phyloP scores from a whole-genome alignment of 2,888 invertebrate species.

The Teleogryllus oceanicus region DNA sequence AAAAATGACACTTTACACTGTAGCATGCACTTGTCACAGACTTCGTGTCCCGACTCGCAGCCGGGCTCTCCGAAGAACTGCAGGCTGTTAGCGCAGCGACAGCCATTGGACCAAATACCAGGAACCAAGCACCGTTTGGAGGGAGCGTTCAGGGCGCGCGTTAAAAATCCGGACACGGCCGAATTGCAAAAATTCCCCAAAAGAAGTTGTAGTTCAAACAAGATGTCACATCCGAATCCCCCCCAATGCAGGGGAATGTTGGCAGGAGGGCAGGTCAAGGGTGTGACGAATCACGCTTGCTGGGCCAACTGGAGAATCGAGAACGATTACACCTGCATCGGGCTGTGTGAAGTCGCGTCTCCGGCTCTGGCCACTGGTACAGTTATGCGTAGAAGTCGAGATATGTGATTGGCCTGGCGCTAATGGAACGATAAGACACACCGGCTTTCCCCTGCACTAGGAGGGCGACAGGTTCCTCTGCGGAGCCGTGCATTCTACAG shows the following conservation, averaged over 20 bases:
- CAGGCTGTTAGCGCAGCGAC: not conserved
- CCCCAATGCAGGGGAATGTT: not conserved
- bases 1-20: not conserved
- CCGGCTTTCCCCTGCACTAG: not conserved
- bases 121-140: not conserved
- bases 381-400: not conserved
- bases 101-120: not conserved
- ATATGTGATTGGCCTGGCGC: not conserved
- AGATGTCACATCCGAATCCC: not conserved
- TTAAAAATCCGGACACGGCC: not conserved
- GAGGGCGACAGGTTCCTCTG: not conserved
- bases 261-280: not conserved
- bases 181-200: not conserved
- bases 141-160: not conserved
- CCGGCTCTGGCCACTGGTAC: not conserved
- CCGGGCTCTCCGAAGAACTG: not conserved
- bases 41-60: constrained; percentile 5
- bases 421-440: not conserved
- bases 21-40: constrained; percentile 1
- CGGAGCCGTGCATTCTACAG: too few relatives aligned
- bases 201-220: constrained; percentile 10
- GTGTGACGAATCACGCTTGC: not conserved
- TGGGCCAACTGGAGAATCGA: not conserved
- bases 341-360: not conserved
- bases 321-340: not conserved